A percentile compares a stretch with the other conserved stretches of the same genome.
Evolutionary conservation across 2,888 invertebrate species (phyloP).

Genomic region (Carpatolechia fugitivella): DNA sequence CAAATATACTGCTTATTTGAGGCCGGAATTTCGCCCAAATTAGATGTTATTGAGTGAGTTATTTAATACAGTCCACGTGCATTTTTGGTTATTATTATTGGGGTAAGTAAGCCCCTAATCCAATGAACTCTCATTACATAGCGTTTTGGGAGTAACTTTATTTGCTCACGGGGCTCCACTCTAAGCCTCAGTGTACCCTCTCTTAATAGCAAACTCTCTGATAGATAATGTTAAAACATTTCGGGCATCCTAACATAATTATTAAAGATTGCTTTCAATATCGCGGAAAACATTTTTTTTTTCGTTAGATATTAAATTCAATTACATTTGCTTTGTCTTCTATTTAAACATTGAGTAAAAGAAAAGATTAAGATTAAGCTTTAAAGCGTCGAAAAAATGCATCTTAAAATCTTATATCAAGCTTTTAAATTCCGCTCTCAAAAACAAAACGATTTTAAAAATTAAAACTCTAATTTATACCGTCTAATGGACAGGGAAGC

Average conservation of each 20-base stretch:
- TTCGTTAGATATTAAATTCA: neutral
- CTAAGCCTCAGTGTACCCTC: conserved; percentile 61
- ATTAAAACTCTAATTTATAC: conserved; percentile 57
- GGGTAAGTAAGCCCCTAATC: conserved; percentile 69
- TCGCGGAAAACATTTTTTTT: conserved; percentile 53
- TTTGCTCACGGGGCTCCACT: conserved; percentile 63
- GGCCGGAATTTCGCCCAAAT: conserved; percentile 42
- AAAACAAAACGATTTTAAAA: conserved; percentile 46
- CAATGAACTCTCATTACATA: conserved; percentile 74
- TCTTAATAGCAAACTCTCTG: conserved; percentile 63
- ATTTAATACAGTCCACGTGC: conserved; percentile 74
- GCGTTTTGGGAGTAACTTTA: conserved; percentile 69
- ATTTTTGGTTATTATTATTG: conserved; percentile 77
- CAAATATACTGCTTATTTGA: conserved; percentile 7
- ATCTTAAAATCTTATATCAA: neutral
- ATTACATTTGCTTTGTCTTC: neutral
- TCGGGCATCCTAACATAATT: conserved; percentile 61
- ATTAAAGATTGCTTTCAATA: conserved; percentile 75
- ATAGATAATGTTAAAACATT: conserved; percentile 54
- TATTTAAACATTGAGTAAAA: neutral
- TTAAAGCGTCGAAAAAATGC: neutral
- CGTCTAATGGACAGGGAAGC: conserved; percentile 56
- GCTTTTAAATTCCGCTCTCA: conserved; percentile 11
- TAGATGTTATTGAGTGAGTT: conserved; percentile 75
- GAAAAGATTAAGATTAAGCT: neutral